Evolutionary conservation across 2,888 invertebrate species (phyloP).

Genomic region (Hipparchia semele): DNA sequence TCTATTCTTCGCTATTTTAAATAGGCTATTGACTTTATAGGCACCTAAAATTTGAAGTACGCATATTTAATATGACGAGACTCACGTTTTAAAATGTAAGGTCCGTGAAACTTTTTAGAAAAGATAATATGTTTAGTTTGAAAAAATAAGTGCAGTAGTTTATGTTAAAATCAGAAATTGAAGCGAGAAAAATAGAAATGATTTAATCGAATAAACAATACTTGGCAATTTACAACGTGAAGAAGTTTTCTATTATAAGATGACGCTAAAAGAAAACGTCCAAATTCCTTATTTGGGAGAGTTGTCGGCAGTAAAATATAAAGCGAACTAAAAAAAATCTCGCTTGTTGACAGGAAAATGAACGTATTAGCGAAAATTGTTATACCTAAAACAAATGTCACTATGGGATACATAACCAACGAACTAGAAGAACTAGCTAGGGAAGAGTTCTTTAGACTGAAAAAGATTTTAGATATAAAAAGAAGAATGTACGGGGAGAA

Average conservation of each 20-base stretch:
- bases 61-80: too few relatives aligned
- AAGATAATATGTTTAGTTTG: too few relatives aligned
- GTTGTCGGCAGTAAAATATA: slow-evolving; percentile 44
- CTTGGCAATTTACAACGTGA: not conserved
- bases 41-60: too few relatives aligned
- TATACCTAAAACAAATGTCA: slow-evolving; percentile 49
- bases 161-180: not conserved
- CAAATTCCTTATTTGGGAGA: slow-evolving; percentile 49
- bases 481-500: slow-evolving; percentile 38
- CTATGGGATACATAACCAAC: slow-evolving; percentile 48
- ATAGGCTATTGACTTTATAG: too few relatives aligned
- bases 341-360: slow-evolving; percentile 51
- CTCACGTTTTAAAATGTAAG: too few relatives aligned
- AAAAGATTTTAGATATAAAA: slow-evolving; percentile 49
- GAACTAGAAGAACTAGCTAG: slow-evolving; percentile 52
- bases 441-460: slow-evolving; percentile 53
- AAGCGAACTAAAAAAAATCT: slow-evolving; percentile 13
- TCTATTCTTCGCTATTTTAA: too few relatives aligned
- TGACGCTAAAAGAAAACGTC: slow-evolving; percentile 38
- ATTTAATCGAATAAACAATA: not conserved
- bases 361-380: slow-evolving; percentile 54
- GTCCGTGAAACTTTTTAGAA: too few relatives aligned
- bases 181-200: not conserved
- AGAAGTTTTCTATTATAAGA: not conserved
- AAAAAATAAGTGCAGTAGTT: not conserved